phyloP scores from a whole-genome alignment of 2,888 invertebrate species.

The Heteromurus nitidus region DNA sequence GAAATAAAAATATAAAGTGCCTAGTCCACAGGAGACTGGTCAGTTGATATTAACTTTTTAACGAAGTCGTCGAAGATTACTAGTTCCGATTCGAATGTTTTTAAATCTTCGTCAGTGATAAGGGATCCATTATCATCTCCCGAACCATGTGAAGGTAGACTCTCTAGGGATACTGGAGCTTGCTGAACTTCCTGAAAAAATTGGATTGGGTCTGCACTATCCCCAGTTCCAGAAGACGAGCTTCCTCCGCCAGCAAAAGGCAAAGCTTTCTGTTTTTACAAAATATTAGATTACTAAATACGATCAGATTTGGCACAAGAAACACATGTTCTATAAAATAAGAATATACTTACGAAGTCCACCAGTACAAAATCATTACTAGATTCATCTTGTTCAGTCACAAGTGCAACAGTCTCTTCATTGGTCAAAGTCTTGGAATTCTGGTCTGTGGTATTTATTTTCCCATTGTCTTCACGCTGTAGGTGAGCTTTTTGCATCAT shows the following conservation, averaged over 20 bases:
- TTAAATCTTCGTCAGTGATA: slow-evolving; percentile 79
- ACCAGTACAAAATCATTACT: slow-evolving; percentile 80
- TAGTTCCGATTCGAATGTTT: slow-evolving; percentile 84
- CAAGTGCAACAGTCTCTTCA: slow-evolving; percentile 62
- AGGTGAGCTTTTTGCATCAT: slow-evolving; percentile 37
- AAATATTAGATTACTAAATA: neutral
- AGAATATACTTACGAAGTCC: slow-evolving; percentile 80
- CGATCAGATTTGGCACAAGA: neutral
- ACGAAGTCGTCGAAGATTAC: slow-evolving; percentile 84
- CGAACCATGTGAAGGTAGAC: slow-evolving; percentile 49
- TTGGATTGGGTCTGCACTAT: slow-evolving; percentile 82
- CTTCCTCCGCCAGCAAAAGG: slow-evolving; percentile 63
- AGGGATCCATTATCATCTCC: slow-evolving; percentile 44
- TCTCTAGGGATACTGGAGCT: slow-evolving; percentile 78
- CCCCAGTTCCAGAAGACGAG: slow-evolving; percentile 56
- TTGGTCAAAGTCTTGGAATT: slow-evolving; percentile 61
- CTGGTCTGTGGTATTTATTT: slow-evolving; percentile 9
- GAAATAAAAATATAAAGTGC: slow-evolving; percentile 12
- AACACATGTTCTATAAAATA: neutral
- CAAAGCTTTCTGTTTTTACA: slow-evolving; percentile 43
- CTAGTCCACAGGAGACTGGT: slow-evolving; percentile 53
- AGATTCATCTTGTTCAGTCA: slow-evolving; percentile 63
- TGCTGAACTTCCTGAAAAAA: slow-evolving; percentile 88
- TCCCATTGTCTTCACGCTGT: slow-evolving; percentile 15
- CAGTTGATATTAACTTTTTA: slow-evolving; percentile 66